Evolutionary conservation across 2,113 vertebrate species (phyloP).

Genomic region (Tor tambroides): DNA sequence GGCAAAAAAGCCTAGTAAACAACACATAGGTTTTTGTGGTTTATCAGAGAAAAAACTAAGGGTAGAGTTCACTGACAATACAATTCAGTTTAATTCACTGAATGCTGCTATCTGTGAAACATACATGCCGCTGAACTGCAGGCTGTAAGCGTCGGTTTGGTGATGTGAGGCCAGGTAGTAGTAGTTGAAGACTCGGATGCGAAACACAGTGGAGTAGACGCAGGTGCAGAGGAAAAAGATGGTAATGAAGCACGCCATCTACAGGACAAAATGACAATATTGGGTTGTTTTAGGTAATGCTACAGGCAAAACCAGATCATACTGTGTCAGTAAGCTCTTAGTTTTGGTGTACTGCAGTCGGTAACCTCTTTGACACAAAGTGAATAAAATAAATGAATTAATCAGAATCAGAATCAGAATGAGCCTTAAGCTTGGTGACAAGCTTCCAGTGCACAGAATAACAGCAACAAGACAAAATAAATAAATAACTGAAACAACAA

Average conservation of each 20-base stretch:
- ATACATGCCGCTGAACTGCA: constrained; percentile 99
- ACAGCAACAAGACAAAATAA: no score
- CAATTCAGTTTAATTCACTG: neutral
- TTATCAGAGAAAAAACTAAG: neutral
- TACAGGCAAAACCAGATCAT: neutral
- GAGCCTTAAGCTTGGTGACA: neutral
- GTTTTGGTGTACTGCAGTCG: neutral
- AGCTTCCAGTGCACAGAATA: neutral
- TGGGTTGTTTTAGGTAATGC: neutral
- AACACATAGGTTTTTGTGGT: neutral
- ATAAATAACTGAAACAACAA: no score
- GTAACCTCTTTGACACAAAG: neutral
- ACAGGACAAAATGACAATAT: constrained; percentile 53
- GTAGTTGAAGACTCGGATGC: constrained; percentile 97
- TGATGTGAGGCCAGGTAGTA: constrained; percentile 98
- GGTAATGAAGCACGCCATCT: constrained; percentile 98
- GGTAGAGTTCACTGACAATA: neutral
- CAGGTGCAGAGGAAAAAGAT: constrained; percentile 98
- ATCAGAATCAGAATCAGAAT: neutral
- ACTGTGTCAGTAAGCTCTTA: neutral
- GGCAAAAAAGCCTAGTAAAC: constrained; percentile 90
- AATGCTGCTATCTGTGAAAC: constrained; percentile 61
- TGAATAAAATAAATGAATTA: neutral
- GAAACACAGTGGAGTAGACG: constrained; percentile 98
- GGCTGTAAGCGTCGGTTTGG: constrained; percentile 97